Base-by-base conservation (phyloP, 1,140 invertebrate genomes). In the Ladona fulva region DNA sequence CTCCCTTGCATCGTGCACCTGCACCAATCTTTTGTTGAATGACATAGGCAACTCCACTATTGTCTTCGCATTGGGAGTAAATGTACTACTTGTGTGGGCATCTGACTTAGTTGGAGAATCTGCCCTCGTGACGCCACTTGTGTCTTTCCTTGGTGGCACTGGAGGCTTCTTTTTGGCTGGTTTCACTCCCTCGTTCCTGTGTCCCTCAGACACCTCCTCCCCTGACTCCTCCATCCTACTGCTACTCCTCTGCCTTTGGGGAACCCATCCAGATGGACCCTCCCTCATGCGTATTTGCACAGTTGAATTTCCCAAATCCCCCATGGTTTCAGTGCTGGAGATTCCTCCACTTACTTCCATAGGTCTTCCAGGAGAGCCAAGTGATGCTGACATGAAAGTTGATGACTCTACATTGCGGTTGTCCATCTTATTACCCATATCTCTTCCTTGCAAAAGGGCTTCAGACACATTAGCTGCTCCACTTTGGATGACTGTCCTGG, bases 61-160 rank as follows among this genome's bases (percentile, higher is more conserved):
- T 6, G 74, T 25, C n/a, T 19, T 42, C 24, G 37, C 74, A 77
- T 25, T 66, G 52, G n/a, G n/a, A 74, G 25, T 24, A 29, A 24
- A 11, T 44, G 25, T 42, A 42, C 25, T 74, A 24, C 76, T 14
- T 44, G 12, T 29, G 77, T 73, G 14, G 1, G 77, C 22, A 10
- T 78, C 25, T n/a, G 79, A 79, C 0, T 74, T 76, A 25, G n/a
- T 25, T n/a, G 77, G 78, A 79, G 59, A 75, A 76, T 24, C 76
- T 77, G 24, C 78, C 78, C 25, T 78, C 74, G 66, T 74, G 25
- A 44, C 14, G 25, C 42, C 25, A 25, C 59, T 24, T 22, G 42
- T 42, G 25, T 79, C 78, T n/a, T 79, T 79, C 25, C 78, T 78
- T 25, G 78, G 78, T 52, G 78, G 78, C 22, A 79, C 78, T 10